These are phyloP conservation scores for Hecatera dysodea DNA, from an alignment of 2,888 invertebrate species.

Conservation along the genomic window DNA sequence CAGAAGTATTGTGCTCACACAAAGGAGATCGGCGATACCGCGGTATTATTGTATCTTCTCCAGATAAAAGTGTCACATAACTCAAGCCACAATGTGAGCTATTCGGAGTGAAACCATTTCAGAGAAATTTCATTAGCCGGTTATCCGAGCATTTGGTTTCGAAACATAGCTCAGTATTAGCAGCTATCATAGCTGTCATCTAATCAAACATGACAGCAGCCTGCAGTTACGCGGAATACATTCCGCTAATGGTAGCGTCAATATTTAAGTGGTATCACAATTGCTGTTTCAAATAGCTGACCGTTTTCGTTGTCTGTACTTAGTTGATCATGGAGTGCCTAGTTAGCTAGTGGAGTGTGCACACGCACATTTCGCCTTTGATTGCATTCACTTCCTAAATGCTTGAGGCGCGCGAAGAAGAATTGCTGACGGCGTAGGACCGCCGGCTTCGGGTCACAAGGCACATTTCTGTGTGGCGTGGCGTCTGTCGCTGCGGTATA, in stretches of 20 bases:
- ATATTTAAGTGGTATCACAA: constrained; percentile 58
- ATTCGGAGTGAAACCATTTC: constrained; percentile 45
- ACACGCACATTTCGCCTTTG: constrained; percentile 27
- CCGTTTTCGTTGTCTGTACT: constrained; percentile 46
- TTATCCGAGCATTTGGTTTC: constrained; percentile 41
- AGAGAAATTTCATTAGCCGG: constrained; percentile 52
- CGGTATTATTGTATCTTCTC: constrained; percentile 45
- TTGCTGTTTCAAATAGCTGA: constrained; percentile 58
- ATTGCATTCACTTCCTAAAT: constrained; percentile 52
- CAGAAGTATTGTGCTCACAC: constrained; percentile 52
- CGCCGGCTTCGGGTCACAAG: constrained; percentile 49
- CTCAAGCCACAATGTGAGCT: constrained; percentile 40
- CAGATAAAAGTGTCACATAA: constrained; percentile 47
- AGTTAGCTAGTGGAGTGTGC: constrained; percentile 17
- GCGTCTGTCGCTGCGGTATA: constrained; percentile 42
- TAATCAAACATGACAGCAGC: constrained; percentile 61
- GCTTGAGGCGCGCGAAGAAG: constrained; percentile 34
- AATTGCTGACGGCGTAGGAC: constrained; percentile 40
- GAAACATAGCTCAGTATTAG: constrained; percentile 49
- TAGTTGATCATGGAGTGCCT: constrained; percentile 24
- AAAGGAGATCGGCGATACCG: constrained; percentile 53
- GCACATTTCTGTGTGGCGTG: constrained; percentile 40
- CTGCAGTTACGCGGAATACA: constrained; percentile 64
- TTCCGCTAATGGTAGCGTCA: constrained; percentile 57
- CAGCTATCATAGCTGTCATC: constrained; percentile 57